These are phyloP conservation scores for Eulemur coronatus DNA, from an alignment of 2,797 vertebrate genomes.

Conservation along the genomic window DNA sequence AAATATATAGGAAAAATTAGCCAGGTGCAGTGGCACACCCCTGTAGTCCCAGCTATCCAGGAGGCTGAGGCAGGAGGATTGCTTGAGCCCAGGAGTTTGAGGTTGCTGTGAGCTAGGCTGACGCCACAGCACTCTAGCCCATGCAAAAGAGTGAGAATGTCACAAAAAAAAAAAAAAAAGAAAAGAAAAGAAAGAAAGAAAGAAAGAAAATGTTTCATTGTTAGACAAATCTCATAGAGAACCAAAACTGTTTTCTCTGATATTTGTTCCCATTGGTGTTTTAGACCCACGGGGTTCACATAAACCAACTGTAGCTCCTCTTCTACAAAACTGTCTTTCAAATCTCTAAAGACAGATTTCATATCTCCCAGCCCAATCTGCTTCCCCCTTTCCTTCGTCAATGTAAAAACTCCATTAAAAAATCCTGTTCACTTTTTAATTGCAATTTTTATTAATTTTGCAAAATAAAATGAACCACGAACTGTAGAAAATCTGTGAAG, in stretches of 20 bases:
- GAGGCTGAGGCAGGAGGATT: no score
- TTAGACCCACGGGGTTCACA: fast-evolving
- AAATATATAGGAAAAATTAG: no score
- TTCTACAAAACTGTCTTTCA: neutral
- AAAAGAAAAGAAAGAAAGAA: no score
- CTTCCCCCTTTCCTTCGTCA: neutral
- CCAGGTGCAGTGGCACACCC: no score
- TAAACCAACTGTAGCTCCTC: neutral
- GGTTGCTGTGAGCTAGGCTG: no score
- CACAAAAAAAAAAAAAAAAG: no score
- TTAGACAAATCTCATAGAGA: neutral
- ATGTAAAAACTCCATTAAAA: neutral
- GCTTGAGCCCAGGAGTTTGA: no score
- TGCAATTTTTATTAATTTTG: neutral
- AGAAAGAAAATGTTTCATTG: no score
- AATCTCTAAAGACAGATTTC: neutral
- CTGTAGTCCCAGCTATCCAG: no score
- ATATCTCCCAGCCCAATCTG: no score
- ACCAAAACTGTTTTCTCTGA: neutral
- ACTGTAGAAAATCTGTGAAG: neutral
- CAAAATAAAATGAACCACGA: neutral
- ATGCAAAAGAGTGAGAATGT: no score
- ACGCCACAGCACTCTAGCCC: no score
- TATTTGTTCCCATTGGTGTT: neutral
- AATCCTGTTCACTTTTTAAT: neutral